These are phyloP conservation scores for Pseudolycoriella hygida DNA, from an alignment of 2,888 invertebrate genomes.

Conservation along the genomic window DNA sequence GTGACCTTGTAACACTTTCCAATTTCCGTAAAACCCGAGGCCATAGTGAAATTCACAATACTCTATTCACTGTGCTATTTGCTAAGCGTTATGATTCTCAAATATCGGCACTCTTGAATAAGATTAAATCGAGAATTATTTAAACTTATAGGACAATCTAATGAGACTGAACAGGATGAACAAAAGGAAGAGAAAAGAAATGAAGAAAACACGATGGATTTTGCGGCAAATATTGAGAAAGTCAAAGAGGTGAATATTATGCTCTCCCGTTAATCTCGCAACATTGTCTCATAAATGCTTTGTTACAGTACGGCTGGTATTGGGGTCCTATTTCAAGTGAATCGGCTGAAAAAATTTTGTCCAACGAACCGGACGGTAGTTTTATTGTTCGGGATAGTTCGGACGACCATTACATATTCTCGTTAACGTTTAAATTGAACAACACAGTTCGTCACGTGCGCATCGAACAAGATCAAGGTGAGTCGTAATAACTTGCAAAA, in stretches of 20 bases:
- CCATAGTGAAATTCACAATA: too few relatives aligned
- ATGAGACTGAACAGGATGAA: constrained; percentile 3
- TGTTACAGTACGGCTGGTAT: constrained; percentile 92
- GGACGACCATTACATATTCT: constrained; percentile 89
- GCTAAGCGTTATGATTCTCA: too few relatives aligned
- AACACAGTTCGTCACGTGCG: constrained; percentile 77
- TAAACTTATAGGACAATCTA: too few relatives aligned
- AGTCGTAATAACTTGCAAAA: constrained; percentile 16
- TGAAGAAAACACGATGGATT: constrained; percentile 44
- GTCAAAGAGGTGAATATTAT: constrained; percentile 68
- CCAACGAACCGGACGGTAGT: constrained; percentile 83
- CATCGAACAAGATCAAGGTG: constrained; percentile 90
- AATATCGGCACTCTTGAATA: too few relatives aligned
- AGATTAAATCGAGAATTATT: too few relatives aligned
- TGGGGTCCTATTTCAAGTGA: constrained; percentile 89
- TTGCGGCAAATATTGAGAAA: constrained; percentile 80
- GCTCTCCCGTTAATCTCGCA: not conserved
- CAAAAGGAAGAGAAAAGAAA: constrained; percentile 18
- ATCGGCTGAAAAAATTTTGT: constrained; percentile 77
- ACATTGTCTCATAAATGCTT: constrained; percentile 2
- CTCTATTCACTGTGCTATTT: too few relatives aligned
- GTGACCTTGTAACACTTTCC: too few relatives aligned
- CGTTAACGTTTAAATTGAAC: constrained; percentile 80
- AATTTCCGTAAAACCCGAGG: too few relatives aligned
- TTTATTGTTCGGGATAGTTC: constrained; percentile 88